Percentiles rank a stretch among this genome's conserved stretches.
These are phyloP conservation scores for Ictalurus punctatus DNA, from an alignment of 2,113 vertebrate species.

Conservation along the genomic window DNA sequence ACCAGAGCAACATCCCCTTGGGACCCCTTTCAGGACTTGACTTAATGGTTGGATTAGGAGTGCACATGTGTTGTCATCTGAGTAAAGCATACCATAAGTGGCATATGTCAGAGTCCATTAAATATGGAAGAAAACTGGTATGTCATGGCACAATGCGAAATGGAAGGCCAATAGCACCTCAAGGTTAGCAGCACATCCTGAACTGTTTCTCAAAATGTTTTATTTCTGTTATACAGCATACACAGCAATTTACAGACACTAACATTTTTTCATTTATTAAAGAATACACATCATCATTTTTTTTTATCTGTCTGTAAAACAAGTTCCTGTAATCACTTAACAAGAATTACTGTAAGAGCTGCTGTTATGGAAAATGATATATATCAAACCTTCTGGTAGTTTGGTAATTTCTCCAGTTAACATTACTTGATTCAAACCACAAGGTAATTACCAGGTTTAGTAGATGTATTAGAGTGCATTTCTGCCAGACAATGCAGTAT, in stretches of 20 bases:
- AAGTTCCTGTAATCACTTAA: neutral
- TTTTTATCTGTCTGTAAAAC: neutral
- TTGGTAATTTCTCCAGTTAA: neutral
- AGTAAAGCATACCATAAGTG: neutral
- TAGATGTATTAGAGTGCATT: neutral
- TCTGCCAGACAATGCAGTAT: neutral
- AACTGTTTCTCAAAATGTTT: neutral
- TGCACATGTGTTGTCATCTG: neutral
- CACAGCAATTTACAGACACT: neutral
- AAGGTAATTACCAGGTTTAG: neutral
- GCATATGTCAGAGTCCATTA: neutral
- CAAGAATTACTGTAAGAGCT: constrained; percentile 2
- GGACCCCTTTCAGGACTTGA: neutral
- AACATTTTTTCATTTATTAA: neutral
- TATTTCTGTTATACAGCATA: neutral
- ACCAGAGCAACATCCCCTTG: neutral
- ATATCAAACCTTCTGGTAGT: constrained; percentile 1
- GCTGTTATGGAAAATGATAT: neutral
- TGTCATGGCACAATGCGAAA: neutral
- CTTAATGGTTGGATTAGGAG: neutral
- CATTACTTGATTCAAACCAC: neutral
- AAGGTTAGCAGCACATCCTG: neutral
- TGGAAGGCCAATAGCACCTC: neutral
- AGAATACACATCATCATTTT: neutral
- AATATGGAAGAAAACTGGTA: neutral